Conservation (phyloP, 2,888 invertebrate species). For the Apamea anceps region DNA sequence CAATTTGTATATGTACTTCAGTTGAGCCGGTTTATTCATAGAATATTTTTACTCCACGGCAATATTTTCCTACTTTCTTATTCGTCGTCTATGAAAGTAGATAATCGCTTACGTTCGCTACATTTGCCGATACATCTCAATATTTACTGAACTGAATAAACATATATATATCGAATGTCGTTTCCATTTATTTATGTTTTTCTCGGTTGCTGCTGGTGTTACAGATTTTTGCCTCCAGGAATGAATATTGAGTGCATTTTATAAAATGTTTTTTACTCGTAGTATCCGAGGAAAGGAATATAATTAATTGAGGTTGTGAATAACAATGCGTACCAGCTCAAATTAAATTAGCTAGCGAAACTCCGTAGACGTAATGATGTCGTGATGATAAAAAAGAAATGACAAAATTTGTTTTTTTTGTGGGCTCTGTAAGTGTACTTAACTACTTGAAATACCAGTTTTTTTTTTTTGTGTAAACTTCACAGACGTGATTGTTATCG, state of each 20-base stretch:
- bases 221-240: neutral
- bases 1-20: slow-evolving; percentile 4
- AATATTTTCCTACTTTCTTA: neutral
- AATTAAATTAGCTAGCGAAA: too few relatives aligned
- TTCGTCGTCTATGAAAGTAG: slow-evolving; percentile 7
- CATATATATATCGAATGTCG: slow-evolving; percentile 19
- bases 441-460: too few relatives aligned
- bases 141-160: slow-evolving; percentile 54
- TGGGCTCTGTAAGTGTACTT: too few relatives aligned
- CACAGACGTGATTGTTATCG: too few relatives aligned
- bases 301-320: neutral
- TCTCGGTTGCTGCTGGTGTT: slow-evolving; percentile 6
- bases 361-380: too few relatives aligned
- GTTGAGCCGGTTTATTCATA: neutral
- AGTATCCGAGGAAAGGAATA: neutral
- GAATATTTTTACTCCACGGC: slow-evolving; percentile 9
- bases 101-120: slow-evolving; percentile 43
- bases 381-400: too few relatives aligned
- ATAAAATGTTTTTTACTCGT: slow-evolving; percentile 7
- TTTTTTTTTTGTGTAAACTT: too few relatives aligned
- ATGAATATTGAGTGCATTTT: slow-evolving; percentile 8
- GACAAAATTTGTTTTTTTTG: too few relatives aligned
- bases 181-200: slow-evolving; percentile 37
- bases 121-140: slow-evolving; percentile 31
- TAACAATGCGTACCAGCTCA: too few relatives aligned